A percentile compares a stretch with the other conserved stretches of the same genome.
Conservation (phyloP, 2,113 vertebrate genomes). For the Pomatorhinus ruficollis region DNA sequence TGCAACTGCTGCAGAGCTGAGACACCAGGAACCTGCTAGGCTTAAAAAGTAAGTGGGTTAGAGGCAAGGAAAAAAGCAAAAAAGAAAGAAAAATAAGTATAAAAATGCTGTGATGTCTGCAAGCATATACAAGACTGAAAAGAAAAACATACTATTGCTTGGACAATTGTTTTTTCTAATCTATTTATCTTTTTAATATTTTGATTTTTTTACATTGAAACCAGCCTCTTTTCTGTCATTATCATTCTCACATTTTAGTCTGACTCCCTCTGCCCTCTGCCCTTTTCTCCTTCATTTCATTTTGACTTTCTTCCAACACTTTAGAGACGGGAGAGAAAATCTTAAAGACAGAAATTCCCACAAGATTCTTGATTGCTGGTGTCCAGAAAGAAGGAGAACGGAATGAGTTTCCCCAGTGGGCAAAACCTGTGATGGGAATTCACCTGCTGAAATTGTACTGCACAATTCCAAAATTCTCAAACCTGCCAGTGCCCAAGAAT, state of each 20-base stretch:
- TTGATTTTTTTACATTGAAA: neutral
- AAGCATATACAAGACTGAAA: neutral
- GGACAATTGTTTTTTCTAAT: rapidly evolving
- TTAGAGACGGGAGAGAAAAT: neutral
- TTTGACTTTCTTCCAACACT: neutral
- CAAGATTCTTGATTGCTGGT: neutral
- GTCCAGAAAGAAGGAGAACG: neutral
- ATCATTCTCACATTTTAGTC: neutral
- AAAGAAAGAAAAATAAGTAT: neutral
- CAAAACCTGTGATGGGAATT: neutral
- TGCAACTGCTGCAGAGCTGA: neutral
- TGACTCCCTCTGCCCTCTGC: neutral
- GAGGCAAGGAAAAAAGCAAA: neutral
- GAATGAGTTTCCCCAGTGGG: neutral
- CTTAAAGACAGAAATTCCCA: neutral
- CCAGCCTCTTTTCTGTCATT: neutral
- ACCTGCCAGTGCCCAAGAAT: neutral
- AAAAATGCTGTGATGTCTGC: neutral
- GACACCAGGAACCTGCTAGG: neutral
- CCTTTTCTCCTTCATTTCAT: neutral
- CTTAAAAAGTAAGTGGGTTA: neutral
- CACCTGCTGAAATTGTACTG: rapidly evolving
- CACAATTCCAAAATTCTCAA: neutral
- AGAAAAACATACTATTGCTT: neutral
- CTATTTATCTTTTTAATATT: neutral